phyloP scores from a whole-genome alignment of 2,113 vertebrate species.

The Cebidichthys violaceus region DNA sequence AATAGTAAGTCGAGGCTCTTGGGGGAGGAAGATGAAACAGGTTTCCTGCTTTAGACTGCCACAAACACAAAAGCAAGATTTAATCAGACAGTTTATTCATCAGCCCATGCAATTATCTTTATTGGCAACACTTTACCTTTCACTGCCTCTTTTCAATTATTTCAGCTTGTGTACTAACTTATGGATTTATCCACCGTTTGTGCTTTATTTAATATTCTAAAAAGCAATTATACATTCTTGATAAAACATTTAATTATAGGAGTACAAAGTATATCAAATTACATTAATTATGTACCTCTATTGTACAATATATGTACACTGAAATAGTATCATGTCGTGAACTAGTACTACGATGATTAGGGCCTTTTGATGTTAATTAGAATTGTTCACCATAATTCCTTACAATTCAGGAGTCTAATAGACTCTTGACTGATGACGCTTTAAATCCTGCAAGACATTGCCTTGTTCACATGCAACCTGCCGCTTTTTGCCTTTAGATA shows the following conservation, averaged over 20 bases:
- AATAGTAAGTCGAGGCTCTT: conserved; percentile 65
- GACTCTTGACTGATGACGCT: background rate
- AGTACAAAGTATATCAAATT: conserved; percentile 12
- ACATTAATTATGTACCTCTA: background rate
- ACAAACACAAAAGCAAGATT: conserved; percentile 58
- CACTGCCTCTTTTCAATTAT: conserved; percentile 37
- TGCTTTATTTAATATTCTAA: conserved; percentile 15
- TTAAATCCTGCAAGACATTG: background rate
- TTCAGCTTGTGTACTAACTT: conserved; percentile 23
- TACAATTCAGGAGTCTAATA: background rate
- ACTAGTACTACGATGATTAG: background rate
- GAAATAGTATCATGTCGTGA: background rate
- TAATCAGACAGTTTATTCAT: conserved; percentile 65
- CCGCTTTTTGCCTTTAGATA: too few species aligned
- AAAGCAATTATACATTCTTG: conserved; percentile 8
- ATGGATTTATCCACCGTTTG: conserved; percentile 20
- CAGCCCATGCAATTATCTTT: conserved; percentile 39
- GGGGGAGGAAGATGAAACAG: conserved; percentile 59
- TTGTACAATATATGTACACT: background rate
- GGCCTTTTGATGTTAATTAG: background rate
- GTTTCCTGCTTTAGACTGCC: conserved; percentile 55
- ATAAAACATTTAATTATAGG: conserved; percentile 19
- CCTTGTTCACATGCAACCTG: background rate
- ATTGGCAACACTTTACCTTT: conserved; percentile 37
- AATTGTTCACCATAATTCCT: background rate